phyloP scores from a whole-genome alignment of 64 coral and sea anemone genomes.

The Porites lutea region DNA sequence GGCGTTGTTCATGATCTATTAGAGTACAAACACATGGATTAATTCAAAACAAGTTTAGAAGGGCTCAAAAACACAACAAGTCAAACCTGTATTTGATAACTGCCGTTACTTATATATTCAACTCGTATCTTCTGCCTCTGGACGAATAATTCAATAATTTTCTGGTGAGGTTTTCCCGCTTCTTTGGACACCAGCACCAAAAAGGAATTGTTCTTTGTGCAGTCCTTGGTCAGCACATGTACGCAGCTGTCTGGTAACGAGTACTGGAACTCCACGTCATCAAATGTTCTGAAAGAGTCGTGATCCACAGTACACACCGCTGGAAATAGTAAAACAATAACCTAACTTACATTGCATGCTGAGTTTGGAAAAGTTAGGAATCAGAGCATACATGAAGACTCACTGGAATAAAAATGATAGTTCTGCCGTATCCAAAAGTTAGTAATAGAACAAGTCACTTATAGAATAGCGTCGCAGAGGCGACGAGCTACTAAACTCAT shows the following conservation, averaged over 20 bases:
- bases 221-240: constrained; percentile 21
- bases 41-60: too few species aligned
- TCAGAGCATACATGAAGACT: too few species aligned
- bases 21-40: too few species aligned
- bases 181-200: constrained; percentile 26
- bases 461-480: too few species aligned
- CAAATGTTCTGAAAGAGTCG: constrained; percentile 31
- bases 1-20: too few species aligned
- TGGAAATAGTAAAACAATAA: background rate
- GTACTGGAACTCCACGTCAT: constrained; percentile 24
- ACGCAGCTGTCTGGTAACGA: background rate
- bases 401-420: too few species aligned
- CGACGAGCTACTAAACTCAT: too few species aligned
- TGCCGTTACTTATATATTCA: background rate
- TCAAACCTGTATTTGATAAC: constrained; percentile 29
- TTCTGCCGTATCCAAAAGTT: too few species aligned
- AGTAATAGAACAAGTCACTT: too few species aligned
- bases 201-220: background rate
- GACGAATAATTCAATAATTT: constrained; percentile 37
- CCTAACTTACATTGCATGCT: too few species aligned
- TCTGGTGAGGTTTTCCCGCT: background rate
- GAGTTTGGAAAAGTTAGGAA: too few species aligned
- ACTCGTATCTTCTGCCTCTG: constrained; percentile 19
- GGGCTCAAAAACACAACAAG: background rate
- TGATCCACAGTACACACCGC: constrained; percentile 34